These are phyloP conservation scores for Hucho hucho DNA, from an alignment of 2,113 vertebrate genomes.

Conservation along the genomic window DNA sequence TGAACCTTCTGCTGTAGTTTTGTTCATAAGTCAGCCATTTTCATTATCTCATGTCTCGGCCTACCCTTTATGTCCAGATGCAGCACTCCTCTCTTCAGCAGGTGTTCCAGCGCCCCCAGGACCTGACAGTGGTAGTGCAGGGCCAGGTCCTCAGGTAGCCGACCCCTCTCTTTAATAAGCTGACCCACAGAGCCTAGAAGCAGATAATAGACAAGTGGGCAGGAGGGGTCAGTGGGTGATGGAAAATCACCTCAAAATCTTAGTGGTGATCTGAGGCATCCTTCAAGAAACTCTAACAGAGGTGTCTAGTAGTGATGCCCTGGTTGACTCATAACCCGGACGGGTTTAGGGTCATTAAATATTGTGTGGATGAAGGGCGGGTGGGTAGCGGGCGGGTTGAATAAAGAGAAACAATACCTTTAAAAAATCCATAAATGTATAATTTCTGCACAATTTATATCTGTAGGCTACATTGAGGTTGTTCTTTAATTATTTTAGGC, in stretches of 20 bases:
- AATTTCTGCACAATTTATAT: too few species aligned
- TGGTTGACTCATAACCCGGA: too few species aligned
- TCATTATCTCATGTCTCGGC: background rate
- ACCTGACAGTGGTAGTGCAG: slow-evolving; percentile 87
- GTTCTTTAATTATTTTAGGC: too few species aligned
- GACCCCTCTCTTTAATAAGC: slow-evolving; percentile 84
- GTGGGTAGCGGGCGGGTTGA: too few species aligned
- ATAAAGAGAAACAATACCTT: too few species aligned
- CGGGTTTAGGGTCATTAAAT: too few species aligned
- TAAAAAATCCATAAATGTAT: too few species aligned
- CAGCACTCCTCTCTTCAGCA: slow-evolving; percentile 80
- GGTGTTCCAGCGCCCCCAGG: slow-evolving; percentile 82
- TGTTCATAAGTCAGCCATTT: background rate
- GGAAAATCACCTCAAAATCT: background rate
- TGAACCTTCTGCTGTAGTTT: background rate
- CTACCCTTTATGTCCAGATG: slow-evolving; percentile 96
- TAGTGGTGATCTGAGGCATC: background rate
- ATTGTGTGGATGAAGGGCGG: too few species aligned
- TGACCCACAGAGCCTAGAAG: slow-evolving; percentile 84
- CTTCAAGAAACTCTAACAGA: background rate
- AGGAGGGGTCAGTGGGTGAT: slow-evolving; percentile 20
- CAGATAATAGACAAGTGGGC: slow-evolving; percentile 16
- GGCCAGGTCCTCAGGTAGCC: slow-evolving; percentile 87
- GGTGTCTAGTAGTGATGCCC: too few species aligned
- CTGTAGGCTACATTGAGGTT: too few species aligned